Conservation (phyloP, 2,113 vertebrate species). For the Egretta garzetta region DNA sequence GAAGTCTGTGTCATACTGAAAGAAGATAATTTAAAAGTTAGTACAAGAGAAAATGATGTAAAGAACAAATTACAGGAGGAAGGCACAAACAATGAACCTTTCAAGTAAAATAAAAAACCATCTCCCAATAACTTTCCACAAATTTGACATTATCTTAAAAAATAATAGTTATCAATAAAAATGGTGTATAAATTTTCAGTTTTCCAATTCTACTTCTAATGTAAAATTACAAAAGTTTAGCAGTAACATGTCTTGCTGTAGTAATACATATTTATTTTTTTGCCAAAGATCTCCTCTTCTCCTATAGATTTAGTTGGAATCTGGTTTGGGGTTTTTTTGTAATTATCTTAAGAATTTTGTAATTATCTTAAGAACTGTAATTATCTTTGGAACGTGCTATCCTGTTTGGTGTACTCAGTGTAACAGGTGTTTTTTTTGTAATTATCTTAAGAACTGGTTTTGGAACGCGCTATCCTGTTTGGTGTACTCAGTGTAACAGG, state of each 20-base stretch:
- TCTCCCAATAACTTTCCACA: background rate
- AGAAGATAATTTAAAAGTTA: conserved; percentile 30
- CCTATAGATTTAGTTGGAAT: background rate
- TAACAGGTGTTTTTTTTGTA: background rate
- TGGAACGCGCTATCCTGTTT: background rate
- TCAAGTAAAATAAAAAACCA: background rate
- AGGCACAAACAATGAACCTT: background rate
- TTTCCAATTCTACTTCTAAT: background rate
- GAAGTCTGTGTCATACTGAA: conserved; percentile 97
- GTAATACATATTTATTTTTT: background rate
- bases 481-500: background rate
- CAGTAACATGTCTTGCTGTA: background rate
- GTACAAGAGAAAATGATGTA: background rate
- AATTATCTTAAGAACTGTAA: background rate
- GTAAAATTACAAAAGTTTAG: background rate
- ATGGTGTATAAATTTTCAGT: background rate
- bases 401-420: background rate
- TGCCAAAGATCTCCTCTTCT: background rate
- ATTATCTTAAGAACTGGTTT: background rate
- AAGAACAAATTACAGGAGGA: background rate
- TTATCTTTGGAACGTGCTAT: background rate
- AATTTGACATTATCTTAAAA: background rate
- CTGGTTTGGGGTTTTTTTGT: background rate
- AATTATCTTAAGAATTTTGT: background rate
- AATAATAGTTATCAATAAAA: background rate